Conservation (phyloP, 1,140 invertebrate species). For the Aleiodes sp. region DNA sequence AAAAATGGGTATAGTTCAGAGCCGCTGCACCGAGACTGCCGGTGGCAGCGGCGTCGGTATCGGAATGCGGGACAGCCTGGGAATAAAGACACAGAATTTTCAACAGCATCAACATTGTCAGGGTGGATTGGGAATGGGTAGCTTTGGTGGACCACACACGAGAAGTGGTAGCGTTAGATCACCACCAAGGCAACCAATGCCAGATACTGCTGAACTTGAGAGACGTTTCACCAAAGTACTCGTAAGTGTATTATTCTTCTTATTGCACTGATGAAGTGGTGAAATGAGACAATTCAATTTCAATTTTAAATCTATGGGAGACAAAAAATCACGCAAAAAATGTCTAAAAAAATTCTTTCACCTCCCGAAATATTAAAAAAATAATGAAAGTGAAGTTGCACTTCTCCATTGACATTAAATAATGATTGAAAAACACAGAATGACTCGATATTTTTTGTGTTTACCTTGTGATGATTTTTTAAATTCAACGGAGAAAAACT, state of each 20-base stretch:
- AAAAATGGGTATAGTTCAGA: conserved; percentile 59
- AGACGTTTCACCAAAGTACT: conserved; percentile 93
- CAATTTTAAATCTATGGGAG: too few species aligned
- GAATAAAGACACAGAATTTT: conserved; percentile 22
- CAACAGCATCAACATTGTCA: conserved; percentile 52
- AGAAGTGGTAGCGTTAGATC: conserved; percentile 78
- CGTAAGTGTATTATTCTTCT: conserved; percentile 72
- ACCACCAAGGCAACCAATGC: conserved; percentile 86
- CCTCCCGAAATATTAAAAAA: too few species aligned
- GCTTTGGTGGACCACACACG: conserved; percentile 63
- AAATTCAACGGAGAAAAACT: too few species aligned
- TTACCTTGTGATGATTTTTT: too few species aligned
- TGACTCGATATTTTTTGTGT: too few species aligned
- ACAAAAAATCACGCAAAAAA: too few species aligned
- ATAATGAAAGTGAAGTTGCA: too few species aligned
- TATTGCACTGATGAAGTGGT: background rate
- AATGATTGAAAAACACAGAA: too few species aligned
- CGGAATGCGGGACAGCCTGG: conserved; percentile 45
- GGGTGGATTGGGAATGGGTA: conserved; percentile 50
- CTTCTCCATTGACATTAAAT: too few species aligned
- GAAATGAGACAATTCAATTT: too few species aligned
- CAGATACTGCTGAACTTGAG: conserved; percentile 87
- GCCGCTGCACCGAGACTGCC: conserved; percentile 50
- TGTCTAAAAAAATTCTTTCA: too few species aligned
- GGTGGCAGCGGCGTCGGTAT: conserved; percentile 47